These are phyloP conservation scores for Watsonalla cultraria DNA, from an alignment of 2,888 invertebrate species.

Conservation along the genomic window DNA sequence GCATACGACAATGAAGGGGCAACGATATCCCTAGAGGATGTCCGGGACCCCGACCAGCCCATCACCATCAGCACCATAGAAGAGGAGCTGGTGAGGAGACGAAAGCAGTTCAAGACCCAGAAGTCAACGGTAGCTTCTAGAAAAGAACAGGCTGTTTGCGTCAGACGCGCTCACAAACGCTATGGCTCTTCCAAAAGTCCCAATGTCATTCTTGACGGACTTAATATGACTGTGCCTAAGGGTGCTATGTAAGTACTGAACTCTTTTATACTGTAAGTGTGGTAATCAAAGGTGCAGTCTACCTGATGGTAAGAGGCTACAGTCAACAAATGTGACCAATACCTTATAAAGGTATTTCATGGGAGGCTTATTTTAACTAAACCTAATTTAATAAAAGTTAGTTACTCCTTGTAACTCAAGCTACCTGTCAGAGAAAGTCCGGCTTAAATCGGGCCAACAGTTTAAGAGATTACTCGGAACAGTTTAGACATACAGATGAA, in stretches of 20 bases:
- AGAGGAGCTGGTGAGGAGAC: conserved; percentile 49
- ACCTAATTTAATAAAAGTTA: too few relatives aligned
- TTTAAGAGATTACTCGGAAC: too few relatives aligned
- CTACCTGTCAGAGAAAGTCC: too few relatives aligned
- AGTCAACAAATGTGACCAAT: background rate
- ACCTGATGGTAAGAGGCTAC: background rate
- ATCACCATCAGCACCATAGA: conserved; percentile 54
- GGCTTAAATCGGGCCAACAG: too few relatives aligned
- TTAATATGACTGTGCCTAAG: conserved; percentile 95
- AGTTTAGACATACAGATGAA: too few relatives aligned
- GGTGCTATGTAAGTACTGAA: conserved; percentile 87
- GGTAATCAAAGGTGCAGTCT: too few relatives aligned
- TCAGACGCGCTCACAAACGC: conserved; percentile 89
- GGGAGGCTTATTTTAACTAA: too few relatives aligned
- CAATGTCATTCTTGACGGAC: conserved; percentile 89
- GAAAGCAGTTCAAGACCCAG: conserved; percentile 75
- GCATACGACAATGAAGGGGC: conserved; percentile 74
- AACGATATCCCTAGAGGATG: conserved; percentile 70
- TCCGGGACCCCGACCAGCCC: conserved; percentile 40
- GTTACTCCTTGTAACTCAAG: too few relatives aligned
- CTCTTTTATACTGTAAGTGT: background rate
- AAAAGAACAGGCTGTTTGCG: conserved; percentile 90
- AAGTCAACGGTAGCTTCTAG: conserved; percentile 84
- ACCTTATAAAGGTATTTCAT: too few relatives aligned
- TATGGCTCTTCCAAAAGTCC: conserved; percentile 90